Evolutionary conservation across 2,797 vertebrate species (phyloP), one percentile per base, ranked within the genome.

Genomic region (Alca torda): DNA sequence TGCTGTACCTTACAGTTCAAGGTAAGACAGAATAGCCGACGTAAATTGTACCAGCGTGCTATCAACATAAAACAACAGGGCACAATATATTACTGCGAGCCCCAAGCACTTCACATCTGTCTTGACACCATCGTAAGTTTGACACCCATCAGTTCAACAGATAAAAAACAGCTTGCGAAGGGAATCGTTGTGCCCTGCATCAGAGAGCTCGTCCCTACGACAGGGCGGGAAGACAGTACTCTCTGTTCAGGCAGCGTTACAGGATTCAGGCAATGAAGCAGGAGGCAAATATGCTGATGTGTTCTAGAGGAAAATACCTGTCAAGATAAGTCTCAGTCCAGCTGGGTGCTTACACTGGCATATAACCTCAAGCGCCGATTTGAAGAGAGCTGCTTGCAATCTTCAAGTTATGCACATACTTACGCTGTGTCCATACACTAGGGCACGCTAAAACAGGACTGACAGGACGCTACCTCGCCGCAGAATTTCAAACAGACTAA

Each of bases 11-110:
- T 96, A 96, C 83, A 95, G 93, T 79, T 96, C 96, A 97, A 97
- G 94, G 96, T 96, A 97, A 96, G 85, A 80, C 91, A 93, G 94
- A 97, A 97, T 35, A 93, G 95, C 92, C 88, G 95, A 84, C 8
- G 87, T 97, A 97, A 98, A 97, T 95, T 67, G 75, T 93, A 73
- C 87, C 79, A 65, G 84, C 1, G 9, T 11, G 61, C 73, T 73
- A 93, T 88, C 96, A 94, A 75, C 95, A 95, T 95, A 97, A 97
- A 97, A 95, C 97, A 97, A 91, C 57, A 76, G 91, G 90, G 79
- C 65, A 60, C 83, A 31, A 93, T 91, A 81, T 80, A 97, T 97
- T 84, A 94, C 91, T 13, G 7, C 1, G 14, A 91, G 96, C 91
- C 84, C 84, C 59, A 37, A 91, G 82, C 91, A 93, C 73, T 70